A percentile compares a stretch with the other conserved stretches of the same genome.
phyloP scores from a whole-genome alignment of 2,888 invertebrate genomes.

The Junonia oenone region DNA sequence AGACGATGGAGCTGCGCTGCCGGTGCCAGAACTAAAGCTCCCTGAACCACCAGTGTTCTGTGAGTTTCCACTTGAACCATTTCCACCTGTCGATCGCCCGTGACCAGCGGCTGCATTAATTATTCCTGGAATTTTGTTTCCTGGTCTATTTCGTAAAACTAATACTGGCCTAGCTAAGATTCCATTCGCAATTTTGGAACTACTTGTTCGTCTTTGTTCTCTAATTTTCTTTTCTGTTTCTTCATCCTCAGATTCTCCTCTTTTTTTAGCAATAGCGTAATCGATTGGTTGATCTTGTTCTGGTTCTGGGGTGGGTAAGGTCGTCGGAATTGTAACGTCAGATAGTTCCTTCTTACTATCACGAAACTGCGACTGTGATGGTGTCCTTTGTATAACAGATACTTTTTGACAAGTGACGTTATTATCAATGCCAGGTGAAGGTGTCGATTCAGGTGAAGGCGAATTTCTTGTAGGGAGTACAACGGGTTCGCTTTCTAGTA shows the following conservation, averaged over 20 bases:
- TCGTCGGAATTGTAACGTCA: constrained; percentile 73
- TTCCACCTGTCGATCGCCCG: constrained; percentile 83
- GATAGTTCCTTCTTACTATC: constrained; percentile 66
- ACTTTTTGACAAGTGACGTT: constrained; percentile 84
- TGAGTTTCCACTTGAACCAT: constrained; percentile 72
- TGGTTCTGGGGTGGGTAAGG: constrained; percentile 78
- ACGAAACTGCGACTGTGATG: constrained; percentile 75
- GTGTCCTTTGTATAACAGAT: constrained; percentile 91
- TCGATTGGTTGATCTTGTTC: constrained; percentile 93
- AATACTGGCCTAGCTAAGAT: constrained; percentile 74
- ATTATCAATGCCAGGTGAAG: constrained; percentile 83
- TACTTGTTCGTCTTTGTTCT: constrained; percentile 84
- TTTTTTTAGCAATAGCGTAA: constrained; percentile 91
- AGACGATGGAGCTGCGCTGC: constrained; percentile 78
- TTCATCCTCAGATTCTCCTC: constrained; percentile 83
- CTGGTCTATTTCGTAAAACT: constrained; percentile 77
- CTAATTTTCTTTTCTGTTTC: constrained; percentile 84
- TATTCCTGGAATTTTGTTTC: constrained; percentile 82
- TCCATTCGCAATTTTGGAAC: constrained; percentile 82
- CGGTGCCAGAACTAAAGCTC: constrained; percentile 77
- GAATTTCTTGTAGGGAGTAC: constrained; percentile 76
- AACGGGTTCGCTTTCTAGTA: constrained; percentile 81
- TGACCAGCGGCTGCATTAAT: constrained; percentile 89
- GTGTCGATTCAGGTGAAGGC: constrained; percentile 75
- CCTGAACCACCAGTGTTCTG: constrained; percentile 72